Percentiles rank a stretch among this genome's conserved stretches.
phyloP scores from a whole-genome alignment of 2,797 vertebrate species.

The Poliocrania exsul region DNA sequence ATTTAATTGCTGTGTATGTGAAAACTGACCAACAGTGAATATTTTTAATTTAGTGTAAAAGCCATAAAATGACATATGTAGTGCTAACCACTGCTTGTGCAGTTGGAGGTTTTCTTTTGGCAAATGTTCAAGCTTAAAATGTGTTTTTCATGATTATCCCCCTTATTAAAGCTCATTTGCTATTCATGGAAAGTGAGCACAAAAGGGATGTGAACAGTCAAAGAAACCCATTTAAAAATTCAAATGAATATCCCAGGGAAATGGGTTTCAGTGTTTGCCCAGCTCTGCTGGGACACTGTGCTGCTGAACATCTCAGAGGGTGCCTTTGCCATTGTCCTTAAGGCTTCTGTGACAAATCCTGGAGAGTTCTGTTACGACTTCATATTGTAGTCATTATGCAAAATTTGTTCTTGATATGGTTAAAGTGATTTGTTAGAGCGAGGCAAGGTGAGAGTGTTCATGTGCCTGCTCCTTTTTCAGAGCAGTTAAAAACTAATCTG shows the following conservation, averaged over 20 bases:
- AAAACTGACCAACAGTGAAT: slow-evolving; percentile 10
- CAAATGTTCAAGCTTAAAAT: slow-evolving; percentile 60
- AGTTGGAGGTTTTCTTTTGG: slow-evolving; percentile 40
- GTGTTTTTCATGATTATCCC: slow-evolving; percentile 65
- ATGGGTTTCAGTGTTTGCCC: slow-evolving; percentile 18
- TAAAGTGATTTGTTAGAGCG: neutral
- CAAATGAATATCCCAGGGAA: slow-evolving; percentile 47
- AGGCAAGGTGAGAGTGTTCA: neutral
- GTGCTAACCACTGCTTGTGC: neutral
- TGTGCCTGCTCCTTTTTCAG: neutral
- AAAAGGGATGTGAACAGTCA: slow-evolving; percentile 51
- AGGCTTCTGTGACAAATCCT: slow-evolving; percentile 14
- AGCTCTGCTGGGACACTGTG: slow-evolving; percentile 6
- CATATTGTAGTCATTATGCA: neutral
- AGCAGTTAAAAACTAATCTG: neutral
- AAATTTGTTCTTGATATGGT: neutral
- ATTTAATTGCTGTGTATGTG: neutral
- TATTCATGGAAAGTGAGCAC: slow-evolving; percentile 55
- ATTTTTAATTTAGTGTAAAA: neutral
- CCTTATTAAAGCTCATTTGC: slow-evolving; percentile 58
- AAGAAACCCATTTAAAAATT: slow-evolving; percentile 50
- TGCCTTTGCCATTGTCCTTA: slow-evolving; percentile 49
- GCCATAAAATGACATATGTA: neutral
- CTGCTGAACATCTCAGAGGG: neutral
- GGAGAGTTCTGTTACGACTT: neutral